Evolutionary conservation across 2,888 invertebrate genomes (phyloP).

Genomic region (Sturmia bella): DNA sequence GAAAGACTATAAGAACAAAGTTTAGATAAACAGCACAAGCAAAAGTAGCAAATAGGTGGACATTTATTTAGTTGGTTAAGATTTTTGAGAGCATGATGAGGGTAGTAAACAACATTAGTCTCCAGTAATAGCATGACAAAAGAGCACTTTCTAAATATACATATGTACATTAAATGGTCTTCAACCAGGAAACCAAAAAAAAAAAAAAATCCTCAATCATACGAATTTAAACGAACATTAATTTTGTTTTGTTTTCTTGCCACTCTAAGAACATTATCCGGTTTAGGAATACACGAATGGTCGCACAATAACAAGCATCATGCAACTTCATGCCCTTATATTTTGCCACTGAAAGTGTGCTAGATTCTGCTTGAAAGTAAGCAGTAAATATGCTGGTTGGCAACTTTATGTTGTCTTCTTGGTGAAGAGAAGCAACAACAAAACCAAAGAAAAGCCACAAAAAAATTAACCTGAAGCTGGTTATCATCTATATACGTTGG

Average conservation of each 20-base stretch:
- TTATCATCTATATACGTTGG: constrained; percentile 70
- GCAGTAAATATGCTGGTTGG: constrained; percentile 53
- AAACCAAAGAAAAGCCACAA: constrained; percentile 72
- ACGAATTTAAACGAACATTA: constrained; percentile 72
- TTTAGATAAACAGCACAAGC: constrained; percentile 26
- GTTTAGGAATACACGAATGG: constrained; percentile 76
- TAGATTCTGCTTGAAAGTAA: constrained; percentile 51
- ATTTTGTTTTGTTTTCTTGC: constrained; percentile 79
- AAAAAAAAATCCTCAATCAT: too few relatives aligned
- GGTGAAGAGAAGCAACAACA: constrained; percentile 72
- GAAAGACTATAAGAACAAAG: background rate
- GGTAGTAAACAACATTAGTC: constrained; percentile 3
- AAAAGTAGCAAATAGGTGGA: constrained; percentile 25
- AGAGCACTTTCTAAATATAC: constrained; percentile 43
- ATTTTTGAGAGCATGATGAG: constrained; percentile 21
- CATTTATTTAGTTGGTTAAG: constrained; percentile 45
- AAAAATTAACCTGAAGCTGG: constrained; percentile 59
- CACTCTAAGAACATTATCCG: constrained; percentile 74
- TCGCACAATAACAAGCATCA: constrained; percentile 76
- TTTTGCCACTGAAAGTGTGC: constrained; percentile 73
- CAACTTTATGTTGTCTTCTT: constrained; percentile 52
- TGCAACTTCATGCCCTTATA: constrained; percentile 57
- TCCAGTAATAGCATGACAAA: constrained; percentile 31
- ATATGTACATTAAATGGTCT: constrained; percentile 43
- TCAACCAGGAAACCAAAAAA: constrained; percentile 1